These are phyloP conservation scores for Serripes groenlandicus DNA, from an alignment of 2,888 invertebrate genomes.

Conservation along the genomic window DNA sequence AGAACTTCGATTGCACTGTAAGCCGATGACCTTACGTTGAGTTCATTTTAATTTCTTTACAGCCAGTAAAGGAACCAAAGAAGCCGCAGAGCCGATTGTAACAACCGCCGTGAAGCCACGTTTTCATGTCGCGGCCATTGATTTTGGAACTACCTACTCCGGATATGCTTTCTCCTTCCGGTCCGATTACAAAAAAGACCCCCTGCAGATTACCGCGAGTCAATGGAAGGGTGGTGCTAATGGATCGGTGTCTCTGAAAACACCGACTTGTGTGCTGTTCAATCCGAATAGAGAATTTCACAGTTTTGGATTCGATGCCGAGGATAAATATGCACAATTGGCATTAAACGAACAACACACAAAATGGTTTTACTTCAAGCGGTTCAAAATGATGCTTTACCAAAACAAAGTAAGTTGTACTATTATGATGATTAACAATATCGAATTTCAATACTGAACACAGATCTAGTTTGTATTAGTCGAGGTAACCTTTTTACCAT, in stretches of 20 bases:
- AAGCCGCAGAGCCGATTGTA: neutral
- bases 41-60: too few relatives aligned
- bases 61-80: neutral
- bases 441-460: neutral
- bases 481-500: neutral
- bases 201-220: conserved; percentile 43
- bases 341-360: conserved; percentile 28
- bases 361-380: conserved; percentile 47
- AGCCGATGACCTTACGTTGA: too few relatives aligned
- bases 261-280: conserved; percentile 47
- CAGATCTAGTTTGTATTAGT: neutral
- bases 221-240: conserved; percentile 42
- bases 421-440: neutral
- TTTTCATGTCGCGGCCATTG: conserved; percentile 20
- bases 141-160: conserved; percentile 42
- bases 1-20: too few relatives aligned
- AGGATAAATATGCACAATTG: conserved; percentile 43
- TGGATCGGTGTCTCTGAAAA: conserved; percentile 40
- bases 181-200: conserved; percentile 39
- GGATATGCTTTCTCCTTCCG: conserved; percentile 61
- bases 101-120: neutral
- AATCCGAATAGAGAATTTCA: conserved; percentile 27
- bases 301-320: conserved; percentile 51
- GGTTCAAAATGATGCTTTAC: conserved; percentile 52
- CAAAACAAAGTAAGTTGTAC: conserved; percentile 31